Percentiles rank a stretch among this genome's conserved stretches.
Evolutionary conservation across 2,888 invertebrate genomes (phyloP).

Genomic region (Sussaba pulchella): DNA sequence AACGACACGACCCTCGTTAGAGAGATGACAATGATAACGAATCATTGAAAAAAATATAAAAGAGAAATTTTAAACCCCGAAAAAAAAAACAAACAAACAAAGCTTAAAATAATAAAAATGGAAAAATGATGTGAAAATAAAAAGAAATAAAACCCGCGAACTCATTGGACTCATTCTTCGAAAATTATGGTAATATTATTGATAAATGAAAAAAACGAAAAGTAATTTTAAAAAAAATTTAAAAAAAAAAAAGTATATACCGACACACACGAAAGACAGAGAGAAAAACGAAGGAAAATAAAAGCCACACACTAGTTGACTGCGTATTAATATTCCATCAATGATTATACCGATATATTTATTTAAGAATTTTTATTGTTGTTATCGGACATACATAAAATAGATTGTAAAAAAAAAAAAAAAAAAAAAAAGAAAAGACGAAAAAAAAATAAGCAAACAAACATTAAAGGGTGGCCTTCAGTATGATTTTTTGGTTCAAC

Average conservation of each 20-base stretch:
- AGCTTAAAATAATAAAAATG: conserved; percentile 14
- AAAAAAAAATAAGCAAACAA: too few species aligned
- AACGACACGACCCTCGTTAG: conserved; percentile 49
- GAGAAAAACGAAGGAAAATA: conserved; percentile 28
- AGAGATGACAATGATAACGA: conserved; percentile 47
- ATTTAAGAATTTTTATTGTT: conserved; percentile 84
- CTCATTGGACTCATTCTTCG: conserved; percentile 54
- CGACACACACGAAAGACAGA: conserved; percentile 24
- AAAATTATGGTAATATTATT: conserved; percentile 49
- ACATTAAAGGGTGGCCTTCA: conserved; percentile 83
- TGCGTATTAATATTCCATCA: conserved; percentile 82
- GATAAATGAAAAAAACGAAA: conserved; percentile 16
- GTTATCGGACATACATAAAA: conserved; percentile 83
- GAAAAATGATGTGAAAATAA: conserved; percentile 16
- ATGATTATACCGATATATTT: conserved; percentile 82
- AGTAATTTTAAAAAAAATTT: too few species aligned
- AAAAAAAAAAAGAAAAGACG: too few species aligned
- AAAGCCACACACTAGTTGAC: conserved; percentile 76
- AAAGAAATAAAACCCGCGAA: conserved; percentile 18
- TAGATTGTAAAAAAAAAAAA: conserved; percentile 81
- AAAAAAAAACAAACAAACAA: not conserved
- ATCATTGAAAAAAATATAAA: conserved; percentile 4
- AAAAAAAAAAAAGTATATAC: conserved; percentile 36
- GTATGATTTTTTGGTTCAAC: conserved; percentile 83
- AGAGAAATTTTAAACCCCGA: too few species aligned